Base-by-base conservation (phyloP, 2,888 invertebrate genomes). In the Rhaphigaster nebulosa region DNA sequence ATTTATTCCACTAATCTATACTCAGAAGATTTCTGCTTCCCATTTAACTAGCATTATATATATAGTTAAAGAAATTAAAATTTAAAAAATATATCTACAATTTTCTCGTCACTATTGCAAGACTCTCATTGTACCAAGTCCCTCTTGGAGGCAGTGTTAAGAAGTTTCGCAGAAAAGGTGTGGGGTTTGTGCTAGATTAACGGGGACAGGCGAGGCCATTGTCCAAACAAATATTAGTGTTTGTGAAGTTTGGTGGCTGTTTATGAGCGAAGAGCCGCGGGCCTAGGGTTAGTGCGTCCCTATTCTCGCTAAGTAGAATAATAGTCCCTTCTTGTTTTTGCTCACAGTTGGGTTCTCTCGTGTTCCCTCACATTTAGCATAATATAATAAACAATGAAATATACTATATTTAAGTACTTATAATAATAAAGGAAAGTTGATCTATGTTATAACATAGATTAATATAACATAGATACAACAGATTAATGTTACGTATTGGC, bases 191-290 rank as follows among this genome's bases (percentile, higher is more conserved):
- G 13, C 45, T 84, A 84, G 45, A 84, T 84, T 84, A 84, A 84
- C 45, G 34, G 45, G 20, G 84, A 45, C 84, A 84, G 84, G 84
- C 45, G 20, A 10, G 18, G 45, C n/a, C 84, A 84, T 84, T 84
- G 84, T 84, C 84, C 84, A 84, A 84, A 84, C 84, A 84, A 84
- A 84, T 84, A 84, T 84, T 84, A 45, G 45, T 84, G 84, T 50
- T 84, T 45, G 84, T 45, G 84, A 84, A 84, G 84, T 84, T 84
- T 50, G 84, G 45, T 4, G 26, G 13, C n/a, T 45, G 84, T 84
- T 84, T 84, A 84, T 84, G 84, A 76, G 70, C 6, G 41, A 45
- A 26, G 26, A 10, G 12, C 76, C 70, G 0, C 29, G 13, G 54
- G 4, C 23, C 23, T 2, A 29, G 65, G 29, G 18, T n/a, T 10